phyloP scores from a whole-genome alignment of 2,888 invertebrate genomes.

The Parascotia fuliginaria region DNA sequence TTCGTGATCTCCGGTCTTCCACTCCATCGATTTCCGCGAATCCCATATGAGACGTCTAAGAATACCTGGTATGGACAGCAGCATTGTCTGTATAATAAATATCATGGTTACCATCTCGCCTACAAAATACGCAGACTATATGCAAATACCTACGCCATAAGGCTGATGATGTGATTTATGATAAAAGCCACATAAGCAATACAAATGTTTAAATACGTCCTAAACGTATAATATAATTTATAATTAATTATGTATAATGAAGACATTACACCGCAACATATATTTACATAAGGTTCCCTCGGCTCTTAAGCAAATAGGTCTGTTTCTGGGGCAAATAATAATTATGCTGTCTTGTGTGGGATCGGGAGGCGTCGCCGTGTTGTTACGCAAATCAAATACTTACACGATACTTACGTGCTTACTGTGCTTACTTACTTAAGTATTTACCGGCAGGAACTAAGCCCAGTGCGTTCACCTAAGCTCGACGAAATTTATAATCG shows the following conservation, averaged over 20 bases:
- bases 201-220: too few species aligned
- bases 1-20: too few species aligned
- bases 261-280: slow-evolving; percentile 27
- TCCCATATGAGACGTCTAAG: too few species aligned
- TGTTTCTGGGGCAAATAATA: slow-evolving; percentile 28
- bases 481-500: slow-evolving; percentile 30
- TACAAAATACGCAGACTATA: too few species aligned
- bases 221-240: slow-evolving; percentile 17
- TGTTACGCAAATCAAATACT: slow-evolving; percentile 36
- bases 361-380: slow-evolving; percentile 5
- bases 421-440: slow-evolving; percentile 29
- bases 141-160: too few species aligned
- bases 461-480: slow-evolving; percentile 14
- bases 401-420: slow-evolving; percentile 25
- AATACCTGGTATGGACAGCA: too few species aligned
- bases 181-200: too few species aligned
- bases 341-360: slow-evolving; percentile 25
- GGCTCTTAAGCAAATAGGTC: slow-evolving; percentile 28
- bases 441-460: slow-evolving; percentile 29
- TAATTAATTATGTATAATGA: slow-evolving; percentile 28
- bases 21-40: too few species aligned
- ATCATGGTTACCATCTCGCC: too few species aligned
- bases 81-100: too few species aligned
- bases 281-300: slow-evolving; percentile 27
- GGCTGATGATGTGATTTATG: too few species aligned